Percentiles rank a stretch among this genome's conserved stretches.
Conservation (phyloP, 2,797 vertebrate species). For the Paedocypris micromegethes region DNA sequence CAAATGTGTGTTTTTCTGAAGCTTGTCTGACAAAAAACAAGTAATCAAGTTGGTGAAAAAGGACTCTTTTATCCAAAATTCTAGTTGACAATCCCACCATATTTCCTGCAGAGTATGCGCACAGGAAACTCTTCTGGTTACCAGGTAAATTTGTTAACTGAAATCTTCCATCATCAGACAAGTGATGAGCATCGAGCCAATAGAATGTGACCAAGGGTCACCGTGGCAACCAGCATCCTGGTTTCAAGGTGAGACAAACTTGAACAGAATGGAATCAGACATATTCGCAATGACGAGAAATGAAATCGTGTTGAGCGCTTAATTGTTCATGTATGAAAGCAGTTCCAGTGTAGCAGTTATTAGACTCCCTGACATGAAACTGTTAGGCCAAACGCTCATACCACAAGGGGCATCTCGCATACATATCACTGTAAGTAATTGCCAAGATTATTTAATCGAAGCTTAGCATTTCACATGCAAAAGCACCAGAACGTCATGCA, state of each 20-base stretch:
- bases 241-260: slow-evolving; percentile 49
- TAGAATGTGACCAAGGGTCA: slow-evolving; percentile 61
- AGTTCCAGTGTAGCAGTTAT: slow-evolving; percentile 33
- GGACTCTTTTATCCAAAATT: slow-evolving; percentile 42
- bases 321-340: slow-evolving; percentile 17
- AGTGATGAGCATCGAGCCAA: slow-evolving; percentile 60
- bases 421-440: slow-evolving; percentile 63
- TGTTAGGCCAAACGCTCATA: slow-evolving; percentile 50
- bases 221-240: slow-evolving; percentile 46
- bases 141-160: slow-evolving; percentile 34
- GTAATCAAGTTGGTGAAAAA: slow-evolving; percentile 44
- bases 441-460: slow-evolving; percentile 66
- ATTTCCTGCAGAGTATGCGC: slow-evolving; percentile 19
- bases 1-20: slow-evolving; percentile 34
- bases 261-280: slow-evolving; percentile 55
- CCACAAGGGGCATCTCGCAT: slow-evolving; percentile 54
- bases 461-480: slow-evolving; percentile 63
- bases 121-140: not conserved
- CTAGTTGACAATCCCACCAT: slow-evolving; percentile 35
- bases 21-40: slow-evolving; percentile 44
- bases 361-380: slow-evolving; percentile 47
- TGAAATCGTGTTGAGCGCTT: not conserved
- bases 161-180: slow-evolving; percentile 28
- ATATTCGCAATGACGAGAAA: slow-evolving; percentile 38
- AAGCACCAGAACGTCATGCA: slow-evolving; percentile 61